Base-by-base conservation (phyloP, 2,113 vertebrate genomes). In the Bucco capensis region DNA sequence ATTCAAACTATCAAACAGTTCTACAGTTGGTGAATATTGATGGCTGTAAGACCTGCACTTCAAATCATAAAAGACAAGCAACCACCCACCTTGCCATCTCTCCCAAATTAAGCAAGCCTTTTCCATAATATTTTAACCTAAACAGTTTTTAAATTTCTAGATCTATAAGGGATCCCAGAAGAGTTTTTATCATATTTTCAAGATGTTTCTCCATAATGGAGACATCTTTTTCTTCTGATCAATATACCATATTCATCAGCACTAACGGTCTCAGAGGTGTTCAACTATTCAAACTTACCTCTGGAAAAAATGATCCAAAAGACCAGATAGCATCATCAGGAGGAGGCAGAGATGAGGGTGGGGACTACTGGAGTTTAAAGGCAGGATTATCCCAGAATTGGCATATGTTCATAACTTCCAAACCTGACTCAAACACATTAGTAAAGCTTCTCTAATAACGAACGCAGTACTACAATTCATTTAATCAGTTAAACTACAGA, bases 131-230 rank as follows among this genome's bases (percentile, higher is more conserved):
- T 38, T 67, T 91, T 51, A 92, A 78, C 6, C 33, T 24, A 38
- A 54, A 53, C 46, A 11, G 33, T 28, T 53, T 70, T 27, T 77
- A 19, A 9, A 50, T 66, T 83, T 80, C 51, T 64, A 51, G 9
- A 23, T 17, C 46, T 53, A 24, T 1, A 0, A 71, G 19, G 14
- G 10, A 77, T 25, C 35, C 37, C 67, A 74, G 24, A 4, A 61
- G 42, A 81, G 49, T 24, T 0, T 0, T 51, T 54, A 35, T 8
- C 42, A 54, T 1, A 1, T 49, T 60, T 47, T 27, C 12, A 83
- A 3, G 4, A 46, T 7, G 18, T 74, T 81, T 47, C 72, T 90
- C 35, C 30, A 80, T 80, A 88, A 92, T 6, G 42, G 23, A 42
- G 21, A 56, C 23, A 14, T 31, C 14, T 22, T 79, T 30, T 80